A percentile compares a stretch with the other conserved stretches of the same genome.
phyloP scores from a whole-genome alignment of 2,888 invertebrate species.

The Exocentrus adspersus region DNA sequence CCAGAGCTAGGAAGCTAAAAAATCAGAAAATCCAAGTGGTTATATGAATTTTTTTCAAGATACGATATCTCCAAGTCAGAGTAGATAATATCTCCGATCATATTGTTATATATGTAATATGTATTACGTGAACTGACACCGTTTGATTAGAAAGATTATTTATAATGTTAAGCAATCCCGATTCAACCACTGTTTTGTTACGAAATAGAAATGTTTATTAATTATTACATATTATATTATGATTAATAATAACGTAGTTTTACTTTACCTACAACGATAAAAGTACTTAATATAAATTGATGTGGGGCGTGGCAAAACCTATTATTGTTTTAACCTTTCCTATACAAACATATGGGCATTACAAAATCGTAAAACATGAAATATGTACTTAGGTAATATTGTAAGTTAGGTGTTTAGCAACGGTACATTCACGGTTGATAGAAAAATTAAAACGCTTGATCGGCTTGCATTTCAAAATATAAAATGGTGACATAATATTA shows the following conservation, averaged over 20 bases:
- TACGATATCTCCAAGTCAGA: too few species aligned
- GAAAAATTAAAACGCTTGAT: not conserved
- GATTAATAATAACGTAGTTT: not conserved
- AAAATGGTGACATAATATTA: not conserved
- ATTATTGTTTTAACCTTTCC: constrained; percentile 16
- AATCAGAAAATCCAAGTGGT: too few species aligned
- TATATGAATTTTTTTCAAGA: too few species aligned
- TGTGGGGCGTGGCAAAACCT: constrained; percentile 12
- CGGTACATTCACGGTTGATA: not conserved
- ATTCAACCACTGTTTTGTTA: not conserved
- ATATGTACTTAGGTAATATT: not conserved
- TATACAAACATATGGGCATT: not conserved
- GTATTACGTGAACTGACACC: not conserved
- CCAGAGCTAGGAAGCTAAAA: too few species aligned
- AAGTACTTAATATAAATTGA: not conserved
- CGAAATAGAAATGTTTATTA: not conserved
- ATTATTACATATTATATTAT: not conserved
- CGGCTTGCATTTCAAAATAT: not conserved
- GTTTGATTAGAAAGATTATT: too few species aligned
- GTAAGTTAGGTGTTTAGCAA: not conserved
- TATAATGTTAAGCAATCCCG: too few species aligned
- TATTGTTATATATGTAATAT: not conserved
- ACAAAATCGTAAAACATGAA: not conserved
- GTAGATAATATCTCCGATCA: too few species aligned
- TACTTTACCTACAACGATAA: not conserved